phyloP scores from a whole-genome alignment of 2,113 vertebrate species.

The Eretmochelys imbricata region DNA sequence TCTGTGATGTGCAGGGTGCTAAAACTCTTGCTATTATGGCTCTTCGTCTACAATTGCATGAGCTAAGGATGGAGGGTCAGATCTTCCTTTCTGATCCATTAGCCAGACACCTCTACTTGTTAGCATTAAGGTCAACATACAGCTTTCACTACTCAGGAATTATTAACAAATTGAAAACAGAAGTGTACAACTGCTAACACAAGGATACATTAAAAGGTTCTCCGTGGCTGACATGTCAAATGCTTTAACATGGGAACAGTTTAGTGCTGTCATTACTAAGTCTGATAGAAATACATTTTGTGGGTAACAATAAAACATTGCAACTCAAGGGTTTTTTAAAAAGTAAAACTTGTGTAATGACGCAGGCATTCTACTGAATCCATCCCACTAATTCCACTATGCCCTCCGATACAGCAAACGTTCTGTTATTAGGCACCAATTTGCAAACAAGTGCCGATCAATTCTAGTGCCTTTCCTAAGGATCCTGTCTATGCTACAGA shows the following conservation, averaged over 20 bases:
- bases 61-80: not conserved
- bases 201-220: accelerated
- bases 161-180: not conserved
- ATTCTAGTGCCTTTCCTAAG: not conserved
- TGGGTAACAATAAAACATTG: accelerated
- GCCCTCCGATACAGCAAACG: not conserved
- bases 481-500: not conserved
- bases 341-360: not conserved
- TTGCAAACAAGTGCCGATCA: not conserved
- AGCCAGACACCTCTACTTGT: not conserved
- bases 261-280: not conserved
- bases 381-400: not conserved
- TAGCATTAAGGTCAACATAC: not conserved
- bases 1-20: not conserved
- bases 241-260: accelerated
- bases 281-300: not conserved
- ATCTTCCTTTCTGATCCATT: not conserved
- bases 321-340: not conserved
- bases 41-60: not conserved
- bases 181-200: accelerated
- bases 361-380: not conserved
- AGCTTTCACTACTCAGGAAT: not conserved
- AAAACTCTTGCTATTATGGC: accelerated
- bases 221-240: not conserved
- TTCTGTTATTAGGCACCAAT: constrained; percentile 33